phyloP scores from a whole-genome alignment of 2,113 vertebrate genomes.

The Colaptes auratus region DNA sequence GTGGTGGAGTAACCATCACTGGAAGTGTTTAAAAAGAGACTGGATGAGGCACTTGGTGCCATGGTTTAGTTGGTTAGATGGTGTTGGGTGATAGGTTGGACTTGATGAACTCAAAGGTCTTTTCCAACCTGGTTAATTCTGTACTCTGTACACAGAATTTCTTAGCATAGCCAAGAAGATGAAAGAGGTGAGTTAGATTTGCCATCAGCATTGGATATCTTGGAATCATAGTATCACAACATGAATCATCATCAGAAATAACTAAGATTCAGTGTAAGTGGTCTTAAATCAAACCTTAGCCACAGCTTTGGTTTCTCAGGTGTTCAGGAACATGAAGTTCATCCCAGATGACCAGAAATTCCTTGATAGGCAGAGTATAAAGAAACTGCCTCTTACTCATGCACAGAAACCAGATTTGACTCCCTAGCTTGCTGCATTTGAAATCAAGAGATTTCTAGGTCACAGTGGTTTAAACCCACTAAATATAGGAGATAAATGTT shows the following conservation, averaged over 20 bases:
- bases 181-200: not conserved
- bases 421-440: slow-evolving; percentile 5
- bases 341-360: slow-evolving; percentile 18
- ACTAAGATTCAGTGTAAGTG: not conserved
- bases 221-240: not conserved
- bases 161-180: not conserved
- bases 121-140: no score
- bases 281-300: not conserved
- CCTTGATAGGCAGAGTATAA: not conserved
- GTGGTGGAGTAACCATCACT: no score
- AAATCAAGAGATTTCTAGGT: slow-evolving; percentile 25
- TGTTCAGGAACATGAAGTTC: not conserved
- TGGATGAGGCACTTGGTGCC: no score
- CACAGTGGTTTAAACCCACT: slow-evolving; percentile 19
- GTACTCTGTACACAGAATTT: not conserved
- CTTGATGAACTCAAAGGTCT: no score
- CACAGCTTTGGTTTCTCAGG: not conserved
- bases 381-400: slow-evolving; percentile 10
- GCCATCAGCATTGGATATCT: not conserved
- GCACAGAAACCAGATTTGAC: slow-evolving; percentile 12
- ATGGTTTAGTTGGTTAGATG: no score
- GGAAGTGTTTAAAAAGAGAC: no score
- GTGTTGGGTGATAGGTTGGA: no score
- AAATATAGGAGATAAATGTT: slow-evolving; percentile 39
- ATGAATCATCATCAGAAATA: not conserved